phyloP scores from a whole-genome alignment of 2,888 invertebrate genomes.

The Kuschelorhynchus macadamiae region DNA sequence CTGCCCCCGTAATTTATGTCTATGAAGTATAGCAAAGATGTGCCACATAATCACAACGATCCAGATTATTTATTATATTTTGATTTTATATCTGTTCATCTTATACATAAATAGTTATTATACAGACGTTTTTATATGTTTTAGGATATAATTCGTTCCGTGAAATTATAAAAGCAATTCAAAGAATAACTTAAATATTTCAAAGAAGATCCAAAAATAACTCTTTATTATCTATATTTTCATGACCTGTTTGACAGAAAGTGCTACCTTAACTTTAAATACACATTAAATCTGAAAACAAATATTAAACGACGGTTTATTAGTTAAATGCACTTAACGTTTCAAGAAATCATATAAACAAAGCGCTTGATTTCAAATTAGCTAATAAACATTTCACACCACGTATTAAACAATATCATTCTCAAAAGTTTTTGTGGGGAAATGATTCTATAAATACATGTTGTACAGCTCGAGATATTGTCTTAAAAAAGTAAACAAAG shows the following conservation, averaged over 20 bases:
- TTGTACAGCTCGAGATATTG: not conserved
- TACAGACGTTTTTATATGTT: no score
- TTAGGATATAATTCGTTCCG: no score
- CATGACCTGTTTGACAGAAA: not conserved
- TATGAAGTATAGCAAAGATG: no score
- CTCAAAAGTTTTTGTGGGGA: conserved; percentile 7
- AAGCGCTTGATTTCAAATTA: not conserved
- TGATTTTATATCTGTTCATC: no score
- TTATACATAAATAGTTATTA: no score
- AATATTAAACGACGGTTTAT: conserved; percentile 9
- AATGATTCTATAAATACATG: conserved; percentile 1
- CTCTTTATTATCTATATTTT: conserved; percentile 12
- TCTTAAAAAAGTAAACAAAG: not conserved
- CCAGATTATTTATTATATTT: no score
- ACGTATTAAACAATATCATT: conserved; percentile 18
- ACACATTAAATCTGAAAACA: conserved; percentile 2
- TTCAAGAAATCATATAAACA: conserved; percentile 3
- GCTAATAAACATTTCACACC: conserved; percentile 15
- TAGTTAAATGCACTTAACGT: conserved; percentile 14
- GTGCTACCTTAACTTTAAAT: conserved; percentile 9
- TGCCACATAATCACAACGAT: no score
- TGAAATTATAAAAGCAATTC: no score
- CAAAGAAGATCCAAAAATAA: conserved; percentile 12
- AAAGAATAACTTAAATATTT: no score
- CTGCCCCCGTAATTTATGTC: no score